A percentile compares a stretch with the other conserved stretches of the same genome.
Evolutionary conservation across 2,113 vertebrate genomes (phyloP).

Genomic region (Australoheros scitulus): DNA sequence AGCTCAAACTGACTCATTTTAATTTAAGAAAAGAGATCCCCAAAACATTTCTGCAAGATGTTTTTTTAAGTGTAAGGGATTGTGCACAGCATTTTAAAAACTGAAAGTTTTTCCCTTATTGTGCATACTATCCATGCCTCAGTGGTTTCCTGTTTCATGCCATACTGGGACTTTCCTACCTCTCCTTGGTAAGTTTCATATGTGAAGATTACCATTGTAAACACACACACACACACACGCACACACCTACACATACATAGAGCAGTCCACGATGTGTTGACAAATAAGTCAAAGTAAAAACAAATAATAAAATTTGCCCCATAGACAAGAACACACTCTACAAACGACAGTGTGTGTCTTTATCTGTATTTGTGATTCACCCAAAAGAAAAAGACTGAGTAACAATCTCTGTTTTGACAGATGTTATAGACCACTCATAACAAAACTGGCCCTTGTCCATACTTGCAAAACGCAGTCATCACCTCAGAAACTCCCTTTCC

Average conservation of each 20-base stretch:
- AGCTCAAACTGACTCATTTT: not conserved
- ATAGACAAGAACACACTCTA: not conserved
- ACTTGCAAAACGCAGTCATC: slow-evolving; percentile 1
- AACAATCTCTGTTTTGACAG: not conserved
- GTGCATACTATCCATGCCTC: not conserved
- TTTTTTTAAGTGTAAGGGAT: not conserved
- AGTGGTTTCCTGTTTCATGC: slow-evolving; percentile 46
- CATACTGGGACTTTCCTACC: slow-evolving; percentile 61
- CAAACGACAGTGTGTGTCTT: rapidly evolving
- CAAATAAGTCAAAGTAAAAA: not conserved
- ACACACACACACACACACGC: not conserved
- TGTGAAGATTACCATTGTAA: not conserved
- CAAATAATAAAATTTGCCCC: not conserved
- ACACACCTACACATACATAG: not conserved
- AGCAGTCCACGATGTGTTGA: not conserved
- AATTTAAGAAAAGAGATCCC: not conserved
- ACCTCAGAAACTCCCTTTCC: slow-evolving; percentile 11
- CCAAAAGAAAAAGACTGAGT: not conserved
- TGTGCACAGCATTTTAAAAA: slow-evolving; percentile 12
- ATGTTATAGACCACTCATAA: not conserved
- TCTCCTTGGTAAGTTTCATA: slow-evolving; percentile 16
- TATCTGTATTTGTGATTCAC: not conserved
- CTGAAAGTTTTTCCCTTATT: not conserved
- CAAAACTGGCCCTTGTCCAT: not conserved
- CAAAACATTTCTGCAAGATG: not conserved